Conservation (phyloP, 1,140 invertebrate genomes). For the Leptinotarsa undecemlineata region DNA sequence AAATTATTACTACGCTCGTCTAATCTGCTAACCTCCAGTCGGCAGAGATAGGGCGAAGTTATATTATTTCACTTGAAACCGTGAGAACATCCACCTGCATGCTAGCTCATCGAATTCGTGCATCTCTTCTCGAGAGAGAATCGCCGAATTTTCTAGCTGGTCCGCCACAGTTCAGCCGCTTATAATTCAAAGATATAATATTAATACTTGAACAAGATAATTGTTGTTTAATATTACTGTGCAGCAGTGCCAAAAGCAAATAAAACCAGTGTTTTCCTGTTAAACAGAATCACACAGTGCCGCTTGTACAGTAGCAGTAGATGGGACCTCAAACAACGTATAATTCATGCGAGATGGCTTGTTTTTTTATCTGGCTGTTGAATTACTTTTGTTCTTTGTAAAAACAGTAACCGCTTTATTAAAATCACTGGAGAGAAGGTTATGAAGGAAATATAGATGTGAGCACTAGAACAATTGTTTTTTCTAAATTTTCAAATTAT, state of each 20-base stretch:
- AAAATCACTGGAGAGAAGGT: too few relatives aligned
- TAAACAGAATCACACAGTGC: slow-evolving; percentile 30
- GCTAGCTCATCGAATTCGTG: slow-evolving; percentile 23
- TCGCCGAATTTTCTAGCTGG: slow-evolving; percentile 19
- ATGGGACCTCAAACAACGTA: slow-evolving; percentile 2
- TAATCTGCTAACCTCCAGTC: slow-evolving; percentile 35
- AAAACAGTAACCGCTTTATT: too few relatives aligned
- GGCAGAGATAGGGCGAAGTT: slow-evolving; percentile 36
- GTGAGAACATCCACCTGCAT: slow-evolving; percentile 38
- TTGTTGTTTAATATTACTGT: slow-evolving; percentile 42
- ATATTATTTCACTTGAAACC: slow-evolving; percentile 43
- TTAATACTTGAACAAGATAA: slow-evolving; percentile 42
- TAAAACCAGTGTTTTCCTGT: slow-evolving; percentile 42
- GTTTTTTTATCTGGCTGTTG: background rate
- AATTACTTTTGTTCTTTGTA: background rate
- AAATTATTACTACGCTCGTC: slow-evolving; percentile 32
- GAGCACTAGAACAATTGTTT: too few relatives aligned
- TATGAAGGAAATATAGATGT: too few relatives aligned
- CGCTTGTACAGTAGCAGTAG: background rate
- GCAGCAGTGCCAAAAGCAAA: slow-evolving; percentile 38
- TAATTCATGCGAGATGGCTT: background rate
- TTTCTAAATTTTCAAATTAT: too few relatives aligned
- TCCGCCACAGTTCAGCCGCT: slow-evolving; percentile 31
- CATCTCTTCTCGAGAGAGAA: background rate
- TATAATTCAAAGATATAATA: slow-evolving; percentile 41